Base-by-base conservation (phyloP, 2,797 vertebrate genomes). In the Rhinella marina region DNA sequence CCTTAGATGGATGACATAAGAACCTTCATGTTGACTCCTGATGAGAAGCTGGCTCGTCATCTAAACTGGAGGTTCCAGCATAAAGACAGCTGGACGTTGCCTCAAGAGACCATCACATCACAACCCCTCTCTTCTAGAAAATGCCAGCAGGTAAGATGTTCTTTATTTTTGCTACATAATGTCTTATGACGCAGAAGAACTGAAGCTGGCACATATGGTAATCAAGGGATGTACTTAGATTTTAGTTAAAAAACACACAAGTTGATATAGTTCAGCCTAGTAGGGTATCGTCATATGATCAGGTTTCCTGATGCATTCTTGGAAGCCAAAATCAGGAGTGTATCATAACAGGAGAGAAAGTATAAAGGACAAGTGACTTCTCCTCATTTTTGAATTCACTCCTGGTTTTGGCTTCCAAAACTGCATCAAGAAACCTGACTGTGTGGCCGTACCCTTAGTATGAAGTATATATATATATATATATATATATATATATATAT, bases 1-100 rank as follows among this genome's bases (percentile, higher is more conserved):
- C 52, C 86, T n/a, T 0, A 56, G 6, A 12, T 91, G 72, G 80
- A 90, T 41, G 8, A 76, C 72, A 87, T 90, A 86, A 84, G 88
- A 82, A 41, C 23, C 2, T 64, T 41, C 0, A 56, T 90, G 88
- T 14, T 66, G 87, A 83, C 80, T 77, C 56, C 56, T 72, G 57
- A 84, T 64, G 82, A 84, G 86, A 81, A 87, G 68, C 11, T 77
- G 81, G 57, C 0, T 0, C 52, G 2, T 0, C n/a, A 77, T 32
- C 82, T 89, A 64, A 86, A 86, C 50, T 1, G 72, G 61, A 88
- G 54, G 48, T 79, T 4, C 57, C 73, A 91, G 64, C 85, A 89
- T 23, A 2, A 32, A n/a, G 88, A 90, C 29, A 54, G 52, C 16
- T 41, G 68, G 23, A 48, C 0, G 0, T 79, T 87, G 32, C 88